A percentile compares a stretch with the other conserved stretches of the same genome.
Conservation (phyloP, 2,113 vertebrate species). For the Catharus fuscescens region DNA sequence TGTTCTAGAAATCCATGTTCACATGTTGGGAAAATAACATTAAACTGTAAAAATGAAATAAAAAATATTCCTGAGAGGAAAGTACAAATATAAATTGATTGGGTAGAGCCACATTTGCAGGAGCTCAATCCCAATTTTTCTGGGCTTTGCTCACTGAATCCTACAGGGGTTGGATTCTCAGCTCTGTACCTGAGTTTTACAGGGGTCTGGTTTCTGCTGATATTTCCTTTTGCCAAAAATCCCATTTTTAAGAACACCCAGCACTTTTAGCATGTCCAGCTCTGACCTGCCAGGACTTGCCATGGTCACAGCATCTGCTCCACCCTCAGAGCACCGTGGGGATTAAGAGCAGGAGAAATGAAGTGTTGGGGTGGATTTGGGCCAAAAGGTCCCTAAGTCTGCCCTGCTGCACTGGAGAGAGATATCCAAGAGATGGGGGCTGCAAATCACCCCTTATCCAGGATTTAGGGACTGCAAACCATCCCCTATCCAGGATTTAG, state of each 20-base stretch:
- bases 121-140: not conserved
- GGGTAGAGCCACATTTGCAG: not conserved
- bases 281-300: not conserved
- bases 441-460: rapidly evolving
- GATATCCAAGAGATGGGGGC: not conserved
- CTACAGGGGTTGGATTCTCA: not conserved
- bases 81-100: not conserved
- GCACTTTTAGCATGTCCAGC: not conserved
- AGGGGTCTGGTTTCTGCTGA: not conserved
- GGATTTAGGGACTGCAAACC: not conserved
- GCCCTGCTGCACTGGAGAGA: rapidly evolving
- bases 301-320: rapidly evolving
- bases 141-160: not conserved
- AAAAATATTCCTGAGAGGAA: not conserved
- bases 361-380: not conserved
- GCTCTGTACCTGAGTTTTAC: not conserved
- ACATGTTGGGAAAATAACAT: not conserved
- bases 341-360: not conserved
- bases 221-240: not conserved
- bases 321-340: not conserved
- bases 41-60: not conserved
- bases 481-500: too few species aligned
- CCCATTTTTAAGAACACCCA: not conserved
- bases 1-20: not conserved
- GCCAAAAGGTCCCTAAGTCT: not conserved